Evolutionary conservation across 2,797 vertebrate species (phyloP).

Genomic region (Pempheris klunzingeri): DNA sequence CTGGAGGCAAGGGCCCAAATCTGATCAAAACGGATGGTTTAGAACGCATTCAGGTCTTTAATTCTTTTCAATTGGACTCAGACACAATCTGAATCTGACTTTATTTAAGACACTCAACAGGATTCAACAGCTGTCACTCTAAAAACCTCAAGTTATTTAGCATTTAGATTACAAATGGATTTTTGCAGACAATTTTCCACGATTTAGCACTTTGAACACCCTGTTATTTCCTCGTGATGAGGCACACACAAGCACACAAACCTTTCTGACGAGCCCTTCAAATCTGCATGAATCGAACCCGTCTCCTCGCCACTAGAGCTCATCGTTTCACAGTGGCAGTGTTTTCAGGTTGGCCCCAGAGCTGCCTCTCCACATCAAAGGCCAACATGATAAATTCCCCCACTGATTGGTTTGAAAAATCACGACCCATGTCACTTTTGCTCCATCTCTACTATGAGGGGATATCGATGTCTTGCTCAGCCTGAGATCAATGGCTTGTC

Average conservation of each 20-base stretch:
- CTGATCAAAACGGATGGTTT: neutral
- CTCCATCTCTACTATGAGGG: slow-evolving; percentile 37
- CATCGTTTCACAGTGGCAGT: neutral
- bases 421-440: slow-evolving; percentile 25
- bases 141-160: neutral
- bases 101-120: too few relatives aligned
- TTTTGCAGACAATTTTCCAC: neutral
- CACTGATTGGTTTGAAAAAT: slow-evolving; percentile 43
- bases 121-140: neutral
- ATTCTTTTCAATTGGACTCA: neutral
- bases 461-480: slow-evolving; percentile 63
- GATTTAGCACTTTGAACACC: neutral
- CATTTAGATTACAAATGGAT: neutral
- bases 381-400: slow-evolving; percentile 50
- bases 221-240: neutral
- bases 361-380: slow-evolving; percentile 31
- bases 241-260: neutral
- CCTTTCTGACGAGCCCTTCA: neutral
- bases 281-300: slow-evolving; percentile 16
- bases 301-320: slow-evolving; percentile 10
- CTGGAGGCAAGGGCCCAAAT: neutral
- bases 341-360: slow-evolving; percentile 32
- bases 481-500: slow-evolving; percentile 65
- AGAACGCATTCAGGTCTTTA: neutral
- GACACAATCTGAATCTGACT: neutral